Percentiles rank a stretch among this genome's conserved stretches.
These are phyloP conservation scores for Alligator sinensis DNA, from an alignment of 2,113 vertebrate genomes.

Conservation along the genomic window DNA sequence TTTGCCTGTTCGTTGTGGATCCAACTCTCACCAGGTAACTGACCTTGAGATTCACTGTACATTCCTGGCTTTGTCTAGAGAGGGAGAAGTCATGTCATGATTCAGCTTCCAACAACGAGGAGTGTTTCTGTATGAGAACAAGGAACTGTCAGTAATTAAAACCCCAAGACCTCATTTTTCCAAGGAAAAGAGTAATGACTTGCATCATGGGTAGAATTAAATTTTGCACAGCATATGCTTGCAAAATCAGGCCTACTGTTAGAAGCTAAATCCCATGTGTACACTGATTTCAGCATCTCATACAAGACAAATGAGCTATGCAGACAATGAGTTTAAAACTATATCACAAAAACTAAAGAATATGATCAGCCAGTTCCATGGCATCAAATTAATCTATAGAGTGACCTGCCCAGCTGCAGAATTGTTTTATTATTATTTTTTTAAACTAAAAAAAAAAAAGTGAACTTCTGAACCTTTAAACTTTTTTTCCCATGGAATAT, in stretches of 20 bases:
- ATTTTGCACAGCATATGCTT: background rate
- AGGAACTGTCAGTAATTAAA: slow-evolving; percentile 16
- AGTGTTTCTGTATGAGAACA: background rate
- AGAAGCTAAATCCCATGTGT: background rate
- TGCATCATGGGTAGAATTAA: background rate
- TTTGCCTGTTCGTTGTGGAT: background rate
- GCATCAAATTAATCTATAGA: slow-evolving; percentile 23
- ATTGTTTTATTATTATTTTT: background rate
- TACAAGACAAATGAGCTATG: background rate
- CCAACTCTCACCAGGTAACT: background rate
- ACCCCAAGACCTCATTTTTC: background rate
- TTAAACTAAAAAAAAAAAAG: background rate
- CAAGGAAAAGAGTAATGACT: background rate
- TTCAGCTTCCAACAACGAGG: background rate
- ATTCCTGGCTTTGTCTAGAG: slow-evolving; percentile 10
- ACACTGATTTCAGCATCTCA: background rate
- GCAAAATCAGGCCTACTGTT: background rate
- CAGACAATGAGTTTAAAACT: background rate
- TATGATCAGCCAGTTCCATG: background rate
- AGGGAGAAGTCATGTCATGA: background rate
- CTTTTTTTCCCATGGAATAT: slow-evolving; percentile 63
- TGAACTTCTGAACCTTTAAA: slow-evolving; percentile 76
- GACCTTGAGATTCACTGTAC: background rate
- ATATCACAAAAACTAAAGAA: background rate
- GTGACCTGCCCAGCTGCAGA: background rate